Evolutionary conservation across 2,113 vertebrate species (phyloP), one percentile per base, ranked within the genome.

Genomic region (Thymallus thymallus): DNA sequence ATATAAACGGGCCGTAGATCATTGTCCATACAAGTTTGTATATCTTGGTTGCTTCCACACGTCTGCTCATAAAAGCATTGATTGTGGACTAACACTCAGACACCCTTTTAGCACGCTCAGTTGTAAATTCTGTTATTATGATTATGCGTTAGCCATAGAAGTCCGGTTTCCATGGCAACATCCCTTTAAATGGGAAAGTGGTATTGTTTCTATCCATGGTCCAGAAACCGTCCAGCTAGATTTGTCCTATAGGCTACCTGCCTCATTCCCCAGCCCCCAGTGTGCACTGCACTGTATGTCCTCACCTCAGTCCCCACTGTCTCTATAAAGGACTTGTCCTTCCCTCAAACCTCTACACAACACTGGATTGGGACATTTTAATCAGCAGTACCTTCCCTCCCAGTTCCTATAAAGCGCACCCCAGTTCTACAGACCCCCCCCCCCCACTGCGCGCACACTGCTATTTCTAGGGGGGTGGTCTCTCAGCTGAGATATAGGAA

Each of bases 381-480:
- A 75, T 71, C 51, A 24, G 1, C 64, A 46, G 13, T 62, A 20
- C 9, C 3, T 74, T 29, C 23, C 26, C 23, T 64, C 62, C 24
- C 76, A 41, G 7, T 41, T 41, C 35, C 35, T 41, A 10, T 0
- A 2, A 2, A 9, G 2, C 35, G 2, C 35, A 41, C 35, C 35
- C 85, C 87, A 87, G 91, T 90, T 86, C 82, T 86, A 89, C 92
- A 91, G 92, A 87, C 86, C 83, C 85, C 75, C 75, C n/a, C n/a
- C n/a, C n/a, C n/a, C n/a, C n/a, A n/a, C n/a, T n/a, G n/a, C n/a
- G n/a, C n/a, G 24, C 20, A 81, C 76, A 72, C 74, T 80, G 80
- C 93, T 93, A 94, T 94, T 94, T 94, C 94, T 93, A 80, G 84
- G 82, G 82, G 80, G 80, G 80, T 85, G 82, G 80, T 91, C 89